Evolutionary conservation across 2,888 invertebrate genomes (phyloP), one percentile per base, ranked within the genome.

Genomic region (Aphidoletes aphidimyza): DNA sequence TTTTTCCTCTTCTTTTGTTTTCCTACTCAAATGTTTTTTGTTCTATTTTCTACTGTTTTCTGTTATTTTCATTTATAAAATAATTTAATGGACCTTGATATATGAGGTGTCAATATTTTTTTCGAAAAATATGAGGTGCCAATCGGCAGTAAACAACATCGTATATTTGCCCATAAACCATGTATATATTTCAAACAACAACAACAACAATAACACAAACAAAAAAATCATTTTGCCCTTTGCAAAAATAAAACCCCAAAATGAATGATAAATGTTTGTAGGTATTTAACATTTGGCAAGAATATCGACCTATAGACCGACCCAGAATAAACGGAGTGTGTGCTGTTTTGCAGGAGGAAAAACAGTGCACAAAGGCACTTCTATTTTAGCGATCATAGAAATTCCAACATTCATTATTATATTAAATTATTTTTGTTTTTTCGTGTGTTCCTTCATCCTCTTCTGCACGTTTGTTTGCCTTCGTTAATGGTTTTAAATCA

Each of bases 51-150:
- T n/a, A n/a, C n/a, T n/a, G n/a, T n/a, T n/a, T n/a, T n/a, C n/a
- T n/a, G n/a, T n/a, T n/a, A n/a, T n/a, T n/a, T n/a, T n/a, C n/a
- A n/a, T n/a, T n/a, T n/a, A n/a, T n/a, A n/a, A n/a, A n/a, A n/a
- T n/a, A n/a, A n/a, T n/a, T n/a, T 19, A 30, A 69, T 69, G 30
- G 14, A 69, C 34, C 1, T 69, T 69, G 69, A 69, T 69, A 5
- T 69, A 69, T 69, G 69, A 69, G 69, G 69, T 69, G 69, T 69
- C 6, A 69, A 69, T 69, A 69, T 69, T 30, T 30, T n/a, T n/a
- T 3, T 5, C 0, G 30, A 30, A 69, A 69, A 69, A 69, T 69
- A 69, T 69, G 69, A 69, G 69, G 69, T 69, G 69, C 34, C 3
- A 69, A 69, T 69, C 69, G 69, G 30, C 34, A 69, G n/a, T 69